Base-by-base conservation (phyloP, 2,113 vertebrate species). In the Carettochelys insculpta region DNA sequence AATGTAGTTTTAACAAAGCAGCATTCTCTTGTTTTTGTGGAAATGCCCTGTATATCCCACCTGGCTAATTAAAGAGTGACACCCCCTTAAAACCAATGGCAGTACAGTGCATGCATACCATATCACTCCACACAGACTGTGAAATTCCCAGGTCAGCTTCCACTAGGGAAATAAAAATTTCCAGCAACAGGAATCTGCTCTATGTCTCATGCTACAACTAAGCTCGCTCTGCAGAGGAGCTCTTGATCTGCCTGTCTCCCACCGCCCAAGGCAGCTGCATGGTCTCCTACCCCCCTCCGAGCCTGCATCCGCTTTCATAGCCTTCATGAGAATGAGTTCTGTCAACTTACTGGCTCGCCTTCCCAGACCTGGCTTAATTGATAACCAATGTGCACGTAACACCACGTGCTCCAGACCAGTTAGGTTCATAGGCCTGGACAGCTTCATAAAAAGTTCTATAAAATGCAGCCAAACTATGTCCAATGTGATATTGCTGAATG, bases 391-490 rank as follows among this genome's bases (percentile, higher is more conserved):
- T 61, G 71, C 51, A 4, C 9, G 20, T 73, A 95, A 80, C 17
- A 19, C 89, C 61, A 31, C 17, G 77, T 82, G 92, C 85, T 20
- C 19, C 0, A 1, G 87, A 87, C 53, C 58, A 90, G 94, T 90
- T 95, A 31, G 80, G 93, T 68, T 87, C 86, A 91, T 89, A 86
- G 91, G 82, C 92, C 86, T 52, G 88, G 88, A 84, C 82, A 80
- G 43, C 45, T 97, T 95, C 89, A 84, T 92, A 76, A 87, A n/a
- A 83, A 81, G 90, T 80, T 90, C 96, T 84, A 10, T 95, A 95
- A 92, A 95, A 88, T 83, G 34, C 87, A 87, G 92, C 94, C 81
- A 85, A 84, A 93, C 86, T 19, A 68, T 1, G 16, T 76, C 41
- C 58, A 77, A 82, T 3, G 0, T 88, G 52, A 91, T 2, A 0